These are phyloP conservation scores for Zaprionus lineosus DNA, from an alignment of 2,888 invertebrate species.

Conservation along the genomic window DNA sequence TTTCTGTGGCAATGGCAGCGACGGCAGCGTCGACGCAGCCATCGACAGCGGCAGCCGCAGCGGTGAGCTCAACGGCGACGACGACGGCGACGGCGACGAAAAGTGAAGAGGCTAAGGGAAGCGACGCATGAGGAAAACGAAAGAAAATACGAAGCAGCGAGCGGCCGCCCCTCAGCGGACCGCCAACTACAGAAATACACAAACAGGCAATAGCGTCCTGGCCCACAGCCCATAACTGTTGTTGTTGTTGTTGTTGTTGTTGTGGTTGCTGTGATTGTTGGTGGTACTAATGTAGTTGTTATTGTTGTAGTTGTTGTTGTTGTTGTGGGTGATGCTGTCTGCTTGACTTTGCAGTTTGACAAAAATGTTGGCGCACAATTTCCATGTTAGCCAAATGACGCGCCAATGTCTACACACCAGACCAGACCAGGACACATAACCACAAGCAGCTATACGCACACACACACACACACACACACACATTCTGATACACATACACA, in stretches of 20 bases:
- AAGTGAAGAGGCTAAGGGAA: too few species aligned
- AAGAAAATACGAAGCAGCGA: too few species aligned
- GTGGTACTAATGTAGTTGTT: background rate
- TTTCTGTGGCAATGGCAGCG: too few species aligned
- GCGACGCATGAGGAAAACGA: too few species aligned
- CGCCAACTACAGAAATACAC: conserved; percentile 5
- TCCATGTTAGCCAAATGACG: conserved; percentile 63
- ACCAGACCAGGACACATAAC: conserved; percentile 1
- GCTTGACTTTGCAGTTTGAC: conserved; percentile 49
- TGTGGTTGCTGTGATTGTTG: conserved; percentile 3
- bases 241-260: conserved; percentile 21
- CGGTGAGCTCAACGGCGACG: too few species aligned
- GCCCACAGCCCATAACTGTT: conserved; percentile 6
- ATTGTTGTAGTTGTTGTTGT: conserved; percentile 7
- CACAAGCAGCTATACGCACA: conserved; percentile 9
- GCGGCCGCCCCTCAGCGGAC: background rate
- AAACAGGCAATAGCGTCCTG: conserved; percentile 9
- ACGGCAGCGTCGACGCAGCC: too few species aligned
- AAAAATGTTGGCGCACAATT: conserved; percentile 65
- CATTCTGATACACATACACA: too few species aligned
- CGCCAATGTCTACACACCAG: conserved; percentile 49
- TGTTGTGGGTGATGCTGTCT: conserved; percentile 28
- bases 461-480: conserved; percentile 10
- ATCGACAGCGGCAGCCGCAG: too few species aligned
- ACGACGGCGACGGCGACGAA: too few species aligned